Evolutionary conservation across 2,113 vertebrate genomes (phyloP).

Genomic region (Aleadryas rufinucha): DNA sequence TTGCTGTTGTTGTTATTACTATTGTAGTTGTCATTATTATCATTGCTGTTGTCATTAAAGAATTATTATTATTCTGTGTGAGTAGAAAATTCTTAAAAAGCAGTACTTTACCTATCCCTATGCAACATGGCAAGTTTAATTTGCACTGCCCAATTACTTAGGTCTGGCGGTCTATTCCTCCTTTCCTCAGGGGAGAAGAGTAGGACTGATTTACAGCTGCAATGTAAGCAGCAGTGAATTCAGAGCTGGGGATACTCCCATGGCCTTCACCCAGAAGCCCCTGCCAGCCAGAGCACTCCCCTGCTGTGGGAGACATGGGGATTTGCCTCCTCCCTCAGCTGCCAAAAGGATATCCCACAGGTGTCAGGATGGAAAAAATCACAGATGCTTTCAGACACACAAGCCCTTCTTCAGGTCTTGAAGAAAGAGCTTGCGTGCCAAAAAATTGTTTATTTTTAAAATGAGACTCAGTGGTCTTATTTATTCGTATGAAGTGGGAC

Average conservation of each 20-base stretch:
- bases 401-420: background rate
- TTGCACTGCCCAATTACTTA: background rate
- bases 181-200: background rate
- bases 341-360: background rate
- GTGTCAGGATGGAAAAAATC: background rate
- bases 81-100: background rate
- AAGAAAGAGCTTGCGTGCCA: background rate
- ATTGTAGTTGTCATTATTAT: background rate
- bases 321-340: background rate
- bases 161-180: background rate
- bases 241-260: background rate
- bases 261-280: background rate
- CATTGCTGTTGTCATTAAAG: too few relatives aligned
- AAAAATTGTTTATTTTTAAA: background rate
- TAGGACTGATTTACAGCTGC: background rate
- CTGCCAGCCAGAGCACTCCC: background rate
- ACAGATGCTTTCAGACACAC: background rate
- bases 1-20: too few relatives aligned
- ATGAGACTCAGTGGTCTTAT: background rate
- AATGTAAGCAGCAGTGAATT: background rate
- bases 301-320: background rate
- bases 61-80: background rate
- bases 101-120: background rate
- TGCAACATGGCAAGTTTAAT: background rate
- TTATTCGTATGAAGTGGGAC: background rate